These are phyloP conservation scores for Acomys russatus DNA, from an alignment of 2,797 vertebrate genomes.

Conservation along the genomic window DNA sequence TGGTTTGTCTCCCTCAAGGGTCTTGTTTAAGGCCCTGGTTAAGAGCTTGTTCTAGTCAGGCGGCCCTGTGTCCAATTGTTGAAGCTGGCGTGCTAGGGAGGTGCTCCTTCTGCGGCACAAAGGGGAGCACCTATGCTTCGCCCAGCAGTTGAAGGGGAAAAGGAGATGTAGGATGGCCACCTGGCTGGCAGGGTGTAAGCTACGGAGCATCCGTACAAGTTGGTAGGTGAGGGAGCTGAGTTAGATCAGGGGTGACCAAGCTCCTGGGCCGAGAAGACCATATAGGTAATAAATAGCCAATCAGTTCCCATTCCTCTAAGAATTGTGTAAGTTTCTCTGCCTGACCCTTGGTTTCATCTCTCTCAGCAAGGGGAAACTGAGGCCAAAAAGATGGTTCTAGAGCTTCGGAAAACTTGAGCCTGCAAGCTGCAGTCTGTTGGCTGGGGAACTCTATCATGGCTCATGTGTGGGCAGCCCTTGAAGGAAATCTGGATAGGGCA, in stretches of 20 bases:
- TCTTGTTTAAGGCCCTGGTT: conserved; percentile 16
- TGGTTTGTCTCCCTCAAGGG: background rate
- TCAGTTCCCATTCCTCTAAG: background rate
- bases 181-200: conserved; percentile 69
- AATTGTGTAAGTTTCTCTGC: background rate
- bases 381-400: background rate
- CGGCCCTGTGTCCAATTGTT: background rate
- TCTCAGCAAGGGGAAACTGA: background rate
- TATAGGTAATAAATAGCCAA: background rate
- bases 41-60: conserved; percentile 31
- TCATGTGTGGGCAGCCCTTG: background rate
- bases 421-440: background rate
- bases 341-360: background rate
- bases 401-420: conserved; percentile 7
- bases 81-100: background rate
- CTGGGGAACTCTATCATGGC: background rate
- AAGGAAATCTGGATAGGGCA: background rate
- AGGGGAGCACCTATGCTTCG: background rate
- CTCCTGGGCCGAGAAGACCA: background rate
- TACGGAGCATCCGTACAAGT: conserved; percentile 71
- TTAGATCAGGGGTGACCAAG: background rate
- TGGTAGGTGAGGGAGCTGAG: background rate
- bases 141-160: background rate
- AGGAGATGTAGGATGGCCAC: background rate
- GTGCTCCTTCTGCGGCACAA: background rate